Evolutionary conservation across 2,888 invertebrate genomes (phyloP), one percentile per base, ranked within the genome.

Genomic region (Troides helena): DNA sequence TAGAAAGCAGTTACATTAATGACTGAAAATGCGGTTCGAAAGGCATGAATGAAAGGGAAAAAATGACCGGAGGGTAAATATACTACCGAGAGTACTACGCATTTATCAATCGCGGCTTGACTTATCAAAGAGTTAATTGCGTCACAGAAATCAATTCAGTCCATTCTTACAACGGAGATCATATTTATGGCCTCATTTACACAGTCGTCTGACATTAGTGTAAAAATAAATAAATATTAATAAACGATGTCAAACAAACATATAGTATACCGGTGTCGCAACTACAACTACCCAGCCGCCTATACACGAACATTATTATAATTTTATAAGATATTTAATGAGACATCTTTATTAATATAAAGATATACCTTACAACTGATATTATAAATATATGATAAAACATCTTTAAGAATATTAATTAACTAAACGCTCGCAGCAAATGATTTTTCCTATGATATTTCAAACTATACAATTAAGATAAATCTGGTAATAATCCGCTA

Each of bases 221-320:
- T 30, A 14, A 46, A 23, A 62, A 67, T 30, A 61, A 60, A 36
- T 61, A 53, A 61, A 61, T 53, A 67, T 50, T 61, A 67, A 39
- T 67, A 61, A 14, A 60, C 18, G 23, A 59, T 58, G 43, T 23
- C 58, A 1, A 58, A 17, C 25, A 5, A 21, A 23, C 21, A 12
- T 18, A 58, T 2, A 18, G 23, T 58, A 14, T 23, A 1, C 12
- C 58, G 4, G 14, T 14, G 46, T 46, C 14, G 14, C 46, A 46
- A 46, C 39, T 39, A 39, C 46, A 12, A 21, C 21, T 21, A 14
- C 12, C 46, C 46, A 2, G 14, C 46, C 46, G 12, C 14, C 12
- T 46, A 12, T 14, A 46, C 14, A 46, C 2, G 46, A 46, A 46
- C 46, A 14, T 12, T 43, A 43, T 43, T 12, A 30, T 30, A 30